phyloP scores from a whole-genome alignment of 2,113 vertebrate species.

The Oreochromis spilurus region DNA sequence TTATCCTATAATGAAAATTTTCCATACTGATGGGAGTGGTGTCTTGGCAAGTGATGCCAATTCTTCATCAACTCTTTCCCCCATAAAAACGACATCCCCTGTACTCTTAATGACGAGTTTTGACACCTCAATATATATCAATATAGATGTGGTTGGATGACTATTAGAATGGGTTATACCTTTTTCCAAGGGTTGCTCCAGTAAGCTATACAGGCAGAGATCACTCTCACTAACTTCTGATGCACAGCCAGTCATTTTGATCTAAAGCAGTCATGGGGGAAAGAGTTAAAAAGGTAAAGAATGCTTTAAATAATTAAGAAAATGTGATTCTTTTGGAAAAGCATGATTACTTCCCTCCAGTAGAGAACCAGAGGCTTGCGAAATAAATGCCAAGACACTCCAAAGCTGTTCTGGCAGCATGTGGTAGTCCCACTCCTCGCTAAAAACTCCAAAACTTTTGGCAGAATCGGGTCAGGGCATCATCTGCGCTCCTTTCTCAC shows the following conservation, averaged over 20 bases:
- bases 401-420: background rate
- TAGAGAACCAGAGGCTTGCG: background rate
- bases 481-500: background rate
- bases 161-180: background rate
- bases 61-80: background rate
- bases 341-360: background rate
- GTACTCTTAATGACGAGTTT: background rate
- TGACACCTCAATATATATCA: background rate
- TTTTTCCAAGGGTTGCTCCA: background rate
- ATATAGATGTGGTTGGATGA: background rate
- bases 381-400: background rate
- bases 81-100: background rate
- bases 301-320: background rate
- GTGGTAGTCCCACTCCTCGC: background rate
- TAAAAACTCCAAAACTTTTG: background rate
- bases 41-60: background rate
- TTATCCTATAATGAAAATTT: background rate
- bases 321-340: background rate
- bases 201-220: accelerated
- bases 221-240: background rate
- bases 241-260: background rate
- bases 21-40: background rate
- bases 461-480: background rate
- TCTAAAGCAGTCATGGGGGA: background rate
- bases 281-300: background rate